Conservation (phyloP, 1,140 invertebrate species). For the Patella vulgata region DNA sequence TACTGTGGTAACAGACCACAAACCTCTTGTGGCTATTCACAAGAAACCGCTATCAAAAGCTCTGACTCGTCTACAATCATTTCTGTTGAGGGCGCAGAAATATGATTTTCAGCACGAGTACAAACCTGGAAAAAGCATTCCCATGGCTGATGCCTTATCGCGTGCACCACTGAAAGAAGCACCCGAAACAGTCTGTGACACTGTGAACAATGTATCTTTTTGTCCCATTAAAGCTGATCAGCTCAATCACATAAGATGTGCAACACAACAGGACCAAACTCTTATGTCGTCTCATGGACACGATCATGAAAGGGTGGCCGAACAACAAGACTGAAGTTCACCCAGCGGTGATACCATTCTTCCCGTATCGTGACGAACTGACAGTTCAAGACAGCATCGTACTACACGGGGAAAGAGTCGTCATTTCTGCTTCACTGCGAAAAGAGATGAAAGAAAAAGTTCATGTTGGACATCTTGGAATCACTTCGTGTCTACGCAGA, state of each 20-base stretch:
- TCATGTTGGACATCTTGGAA: constrained; percentile 51
- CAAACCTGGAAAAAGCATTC: constrained; percentile 17
- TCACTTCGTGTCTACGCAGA: constrained; percentile 62
- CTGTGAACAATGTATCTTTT: neutral
- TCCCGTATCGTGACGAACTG: constrained; percentile 14
- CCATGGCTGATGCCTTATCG: constrained; percentile 5
- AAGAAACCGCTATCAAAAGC: constrained; percentile 20
- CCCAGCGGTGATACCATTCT: too few relatives aligned
- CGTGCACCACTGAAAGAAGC: too few relatives aligned
- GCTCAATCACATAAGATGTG: too few relatives aligned
- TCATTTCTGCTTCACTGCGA: constrained; percentile 8
- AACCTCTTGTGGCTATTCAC: constrained; percentile 30
- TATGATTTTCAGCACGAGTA: constrained; percentile 23
- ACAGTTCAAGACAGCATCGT: constrained; percentile 22
- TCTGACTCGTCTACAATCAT: constrained; percentile 24
- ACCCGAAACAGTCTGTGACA: neutral
- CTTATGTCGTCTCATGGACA: too few relatives aligned
- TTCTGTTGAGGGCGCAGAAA: constrained; percentile 21
- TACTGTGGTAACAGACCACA: too few relatives aligned
- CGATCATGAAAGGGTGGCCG: too few relatives aligned
- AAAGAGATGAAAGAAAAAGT: too few relatives aligned
- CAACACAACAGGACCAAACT: too few relatives aligned
- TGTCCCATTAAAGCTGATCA: too few relatives aligned
- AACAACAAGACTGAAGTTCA: too few relatives aligned
- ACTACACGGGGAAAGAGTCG: constrained; percentile 6